phyloP scores from a whole-genome alignment of 2,113 vertebrate species.

The Chloropsis cyanopogon region DNA sequence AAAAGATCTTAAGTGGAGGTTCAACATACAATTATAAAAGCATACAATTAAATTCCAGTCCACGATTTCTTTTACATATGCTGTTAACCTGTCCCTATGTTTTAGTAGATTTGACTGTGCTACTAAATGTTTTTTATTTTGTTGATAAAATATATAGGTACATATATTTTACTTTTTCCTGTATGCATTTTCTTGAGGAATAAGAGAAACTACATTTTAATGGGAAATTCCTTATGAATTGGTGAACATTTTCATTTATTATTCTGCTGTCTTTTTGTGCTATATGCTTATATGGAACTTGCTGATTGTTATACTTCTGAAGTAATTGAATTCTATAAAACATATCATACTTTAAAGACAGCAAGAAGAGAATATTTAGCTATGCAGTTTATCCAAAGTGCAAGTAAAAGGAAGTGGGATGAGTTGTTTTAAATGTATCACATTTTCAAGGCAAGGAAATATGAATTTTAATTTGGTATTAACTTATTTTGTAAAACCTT shows the following conservation, averaged over 20 bases:
- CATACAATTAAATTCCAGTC: background rate
- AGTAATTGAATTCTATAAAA: background rate
- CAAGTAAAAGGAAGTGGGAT: background rate
- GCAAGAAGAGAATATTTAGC: background rate
- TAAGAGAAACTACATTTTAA: background rate
- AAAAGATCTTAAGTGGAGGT: background rate
- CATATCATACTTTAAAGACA: background rate
- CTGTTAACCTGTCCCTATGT: background rate
- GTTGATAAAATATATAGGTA: background rate
- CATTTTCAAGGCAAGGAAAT: background rate
- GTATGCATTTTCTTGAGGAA: background rate
- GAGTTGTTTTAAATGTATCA: background rate
- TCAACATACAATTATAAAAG: background rate
- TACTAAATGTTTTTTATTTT: background rate
- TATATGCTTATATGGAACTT: background rate
- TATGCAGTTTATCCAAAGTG: background rate
- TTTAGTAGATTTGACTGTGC: background rate
- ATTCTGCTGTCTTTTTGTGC: background rate
- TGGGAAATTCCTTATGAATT: background rate
- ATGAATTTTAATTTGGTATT: background rate
- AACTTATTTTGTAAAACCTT: conserved; percentile 3
- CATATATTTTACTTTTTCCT: background rate
- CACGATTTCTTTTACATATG: background rate
- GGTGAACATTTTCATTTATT: background rate
- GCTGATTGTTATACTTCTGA: background rate